Evolutionary conservation across 1,140 invertebrate species (phyloP), one percentile per base, ranked within the genome.

Genomic region (Tetramorium simillimum): DNA sequence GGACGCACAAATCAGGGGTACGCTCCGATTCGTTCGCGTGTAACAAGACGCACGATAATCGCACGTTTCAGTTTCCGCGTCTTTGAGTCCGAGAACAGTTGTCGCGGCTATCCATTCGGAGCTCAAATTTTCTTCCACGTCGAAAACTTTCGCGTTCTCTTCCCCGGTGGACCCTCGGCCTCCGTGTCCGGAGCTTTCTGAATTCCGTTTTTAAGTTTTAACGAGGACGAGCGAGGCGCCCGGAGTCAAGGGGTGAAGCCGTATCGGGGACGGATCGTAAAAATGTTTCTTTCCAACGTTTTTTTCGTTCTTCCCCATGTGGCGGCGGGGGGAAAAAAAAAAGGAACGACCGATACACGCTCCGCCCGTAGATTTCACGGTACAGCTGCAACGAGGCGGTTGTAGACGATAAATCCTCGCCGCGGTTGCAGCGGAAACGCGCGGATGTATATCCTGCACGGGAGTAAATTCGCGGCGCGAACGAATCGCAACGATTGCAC

Each of bases 371-470:
- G 86, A 77, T 87, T 87, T 87, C 70, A 87, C 86, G 86, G 58
- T 87, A 85, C 86, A 67, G 70, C 51, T 86, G 81, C 86, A 69
- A 87, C 80, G 78, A 84, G 80, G 81, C 86, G 86, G 81, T 87
- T 87, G 86, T 87, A 87, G 81, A 85, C 86, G 70, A 87, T 87
- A 87, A 87, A 87, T 87, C 86, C 86, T 76, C 63, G 28, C 40
- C 62, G 70, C 62, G 70, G 81, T 77, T 85, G 81, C 81, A 77
- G 73, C 86, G 86, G 86, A 87, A 87, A n/a, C 81, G 51, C 70
- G 24, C 70, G 70, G 69, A 76, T 69, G 53, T 86, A 37, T 88
- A 86, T 73, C 67, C 84, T 69, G 84, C 84, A 62, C 24, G 10
- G 69, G 63, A 78, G 63, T 80, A 56, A 65, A 62, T 49, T 87